Base-by-base conservation (phyloP, 2,888 invertebrate species). In the Parnassius glacialis region DNA sequence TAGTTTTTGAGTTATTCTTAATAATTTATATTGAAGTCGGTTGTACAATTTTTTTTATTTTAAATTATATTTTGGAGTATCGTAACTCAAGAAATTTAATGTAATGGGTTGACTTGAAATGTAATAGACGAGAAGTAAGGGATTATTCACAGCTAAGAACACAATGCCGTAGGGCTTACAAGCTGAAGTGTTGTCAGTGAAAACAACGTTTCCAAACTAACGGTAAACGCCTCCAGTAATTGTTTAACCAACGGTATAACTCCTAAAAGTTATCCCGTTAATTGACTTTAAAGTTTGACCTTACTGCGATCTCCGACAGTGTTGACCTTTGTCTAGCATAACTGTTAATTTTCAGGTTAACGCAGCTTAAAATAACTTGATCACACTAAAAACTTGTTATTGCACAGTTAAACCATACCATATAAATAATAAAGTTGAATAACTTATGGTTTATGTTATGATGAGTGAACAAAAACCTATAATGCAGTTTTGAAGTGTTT, bases 231-330 rank as follows among this genome's bases (percentile, higher is more conserved):
- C 60, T 55, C 51, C 54, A 43, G 60, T 60, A 51, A 60, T 60
- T 60, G 60, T 60, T 55, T 48, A 55, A 55, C 44, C 51, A 51
- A 60, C 60, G 60, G 54, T 50, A 60, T 54, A 50, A 53, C 43
- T 48, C 53, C 59, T 45, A 53, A 60, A 54, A 48, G 53, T 42
- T 59, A 59, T 52, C 16, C 59, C 65, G 65, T 62, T 65, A 65
- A 65, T 65, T 65, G 65, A 60, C 62, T 65, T 57, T 62, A 62
- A 65, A 65, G 65, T 58, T 57, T 65, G 60, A 65, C 65, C 65
- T 65, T 65, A 52, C 54, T 13, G 25, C 51, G 52, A 59, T 59
- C 59, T 41, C 59, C 45, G 52, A 45, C 16, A 13, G 34, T 25
- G 47, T 48, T 42, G 54, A 54, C 54, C 60, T 60, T 57, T 57